phyloP scores from a whole-genome alignment of 2,797 vertebrate genomes.

The Odontamblyopus rebecca region DNA sequence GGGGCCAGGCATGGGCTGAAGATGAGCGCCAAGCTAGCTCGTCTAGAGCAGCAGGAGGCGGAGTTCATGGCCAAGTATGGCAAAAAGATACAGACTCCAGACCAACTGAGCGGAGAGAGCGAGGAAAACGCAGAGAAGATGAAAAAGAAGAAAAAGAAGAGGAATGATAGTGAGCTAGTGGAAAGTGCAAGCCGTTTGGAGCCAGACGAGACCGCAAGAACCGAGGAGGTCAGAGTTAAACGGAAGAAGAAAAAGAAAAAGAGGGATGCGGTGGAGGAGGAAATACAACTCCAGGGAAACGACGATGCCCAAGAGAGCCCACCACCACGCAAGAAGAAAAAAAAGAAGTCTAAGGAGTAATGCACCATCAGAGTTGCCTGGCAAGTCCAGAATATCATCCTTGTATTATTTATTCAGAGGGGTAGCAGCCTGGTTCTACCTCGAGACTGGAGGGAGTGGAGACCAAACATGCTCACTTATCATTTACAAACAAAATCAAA shows the following conservation, averaged over 20 bases:
- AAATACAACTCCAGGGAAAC: conserved; percentile 25
- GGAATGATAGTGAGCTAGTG: conserved; percentile 5
- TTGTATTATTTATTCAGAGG: no score
- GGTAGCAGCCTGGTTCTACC: no score
- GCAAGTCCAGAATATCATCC: neutral
- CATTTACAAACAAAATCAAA: no score
- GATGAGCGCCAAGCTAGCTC: conserved; percentile 92
- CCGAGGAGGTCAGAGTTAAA: conserved; percentile 32
- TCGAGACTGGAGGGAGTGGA: no score
- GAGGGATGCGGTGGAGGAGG: conserved; percentile 52
- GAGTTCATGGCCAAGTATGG: conserved; percentile 84
- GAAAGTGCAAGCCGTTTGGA: neutral
- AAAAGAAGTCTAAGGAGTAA: conserved; percentile 7
- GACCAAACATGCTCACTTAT: no score
- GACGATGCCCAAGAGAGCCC: neutral
- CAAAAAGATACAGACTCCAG: conserved; percentile 53
- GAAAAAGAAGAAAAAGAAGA: conserved; percentile 56
- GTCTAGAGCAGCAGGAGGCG: conserved; percentile 90
- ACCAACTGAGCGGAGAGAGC: conserved; percentile 16
- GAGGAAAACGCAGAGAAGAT: conserved; percentile 27
- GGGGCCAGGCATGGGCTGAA: conserved; percentile 89
- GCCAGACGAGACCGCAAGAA: conserved; percentile 7
- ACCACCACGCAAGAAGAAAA: neutral
- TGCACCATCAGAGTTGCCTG: neutral
- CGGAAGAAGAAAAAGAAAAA: conserved; percentile 41